A percentile compares a stretch with the other conserved stretches of the same genome.
Evolutionary conservation across 2,797 vertebrate genomes (phyloP).

Genomic region (Peromyscus eremicus): DNA sequence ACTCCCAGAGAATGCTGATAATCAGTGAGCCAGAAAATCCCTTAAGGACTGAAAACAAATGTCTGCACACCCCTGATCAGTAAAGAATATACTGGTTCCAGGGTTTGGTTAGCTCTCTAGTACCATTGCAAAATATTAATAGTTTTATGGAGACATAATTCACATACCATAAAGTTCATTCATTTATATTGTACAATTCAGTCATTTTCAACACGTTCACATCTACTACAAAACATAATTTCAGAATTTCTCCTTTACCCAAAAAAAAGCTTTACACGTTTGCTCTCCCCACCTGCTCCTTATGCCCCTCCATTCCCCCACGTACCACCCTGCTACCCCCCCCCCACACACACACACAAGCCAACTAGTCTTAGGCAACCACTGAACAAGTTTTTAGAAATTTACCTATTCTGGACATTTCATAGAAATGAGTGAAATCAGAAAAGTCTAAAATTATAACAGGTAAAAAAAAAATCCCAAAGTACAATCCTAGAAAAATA

Average conservation of each 20-base stretch:
- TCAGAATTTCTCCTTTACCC: neutral
- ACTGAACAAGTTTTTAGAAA: neutral
- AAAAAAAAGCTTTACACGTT: neutral
- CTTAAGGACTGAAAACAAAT: constrained; percentile 65
- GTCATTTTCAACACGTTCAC: neutral
- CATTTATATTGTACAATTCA: constrained; percentile 4
- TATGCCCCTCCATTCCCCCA: too few species aligned
- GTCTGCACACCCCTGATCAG: constrained; percentile 59
- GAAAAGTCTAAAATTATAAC: neutral
- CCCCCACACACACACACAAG: too few species aligned
- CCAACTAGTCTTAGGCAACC: neutral
- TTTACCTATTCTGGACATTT: neutral
- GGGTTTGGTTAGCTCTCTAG: neutral
- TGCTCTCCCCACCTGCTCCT: rapidly evolving
- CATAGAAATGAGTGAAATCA: neutral
- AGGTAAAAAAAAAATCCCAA: neutral
- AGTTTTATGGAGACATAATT: constrained; percentile 29
- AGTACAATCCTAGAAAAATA: neutral
- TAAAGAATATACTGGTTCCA: neutral
- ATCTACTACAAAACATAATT: neutral
- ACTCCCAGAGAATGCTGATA: constrained; percentile 47
- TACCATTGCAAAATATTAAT: neutral
- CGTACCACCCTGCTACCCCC: neutral
- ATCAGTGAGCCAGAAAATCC: constrained; percentile 59
- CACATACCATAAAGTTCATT: neutral